These are phyloP conservation scores for Argentina silus DNA, from an alignment of 2,797 vertebrate species.

Conservation along the genomic window DNA sequence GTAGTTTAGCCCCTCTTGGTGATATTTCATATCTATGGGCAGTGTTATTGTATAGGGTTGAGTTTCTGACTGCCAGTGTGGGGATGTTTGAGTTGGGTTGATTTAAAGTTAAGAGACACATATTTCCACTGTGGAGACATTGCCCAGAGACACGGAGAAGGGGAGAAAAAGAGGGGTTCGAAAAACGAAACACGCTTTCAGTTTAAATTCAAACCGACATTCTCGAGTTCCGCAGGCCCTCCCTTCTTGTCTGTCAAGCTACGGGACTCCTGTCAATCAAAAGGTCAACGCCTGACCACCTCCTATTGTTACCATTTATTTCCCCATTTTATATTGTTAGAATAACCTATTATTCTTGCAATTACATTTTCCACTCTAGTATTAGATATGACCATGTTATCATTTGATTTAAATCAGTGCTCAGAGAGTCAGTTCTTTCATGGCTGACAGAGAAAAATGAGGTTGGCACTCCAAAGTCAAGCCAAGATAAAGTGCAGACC, in stretches of 20 bases:
- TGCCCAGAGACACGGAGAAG: constrained; percentile 45
- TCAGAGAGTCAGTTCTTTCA: constrained; percentile 63
- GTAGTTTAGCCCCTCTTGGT: constrained; percentile 63
- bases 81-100: constrained; percentile 69
- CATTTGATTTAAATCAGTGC: constrained; percentile 67
- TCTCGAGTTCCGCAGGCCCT: constrained; percentile 36
- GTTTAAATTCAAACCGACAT: constrained; percentile 43
- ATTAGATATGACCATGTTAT: constrained; percentile 66
- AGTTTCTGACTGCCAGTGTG: constrained; percentile 65
- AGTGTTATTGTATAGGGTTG: constrained; percentile 68
- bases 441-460: constrained; percentile 72
- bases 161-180: background rate
- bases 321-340: constrained; percentile 52
- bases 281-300: constrained; percentile 61
- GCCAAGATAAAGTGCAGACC: constrained; percentile 71
- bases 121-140: constrained; percentile 54
- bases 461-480: constrained; percentile 49
- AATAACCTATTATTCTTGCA: constrained; percentile 55
- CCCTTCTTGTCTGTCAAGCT: constrained; percentile 55
- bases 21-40: constrained; percentile 62
- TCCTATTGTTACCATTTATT: constrained; percentile 33
- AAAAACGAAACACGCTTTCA: constrained; percentile 49
- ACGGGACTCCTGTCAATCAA: constrained; percentile 59
- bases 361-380: constrained; percentile 70
- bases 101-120: constrained; percentile 45